phyloP scores from a whole-genome alignment of 2,888 invertebrate genomes.

The Lithodes maja region DNA sequence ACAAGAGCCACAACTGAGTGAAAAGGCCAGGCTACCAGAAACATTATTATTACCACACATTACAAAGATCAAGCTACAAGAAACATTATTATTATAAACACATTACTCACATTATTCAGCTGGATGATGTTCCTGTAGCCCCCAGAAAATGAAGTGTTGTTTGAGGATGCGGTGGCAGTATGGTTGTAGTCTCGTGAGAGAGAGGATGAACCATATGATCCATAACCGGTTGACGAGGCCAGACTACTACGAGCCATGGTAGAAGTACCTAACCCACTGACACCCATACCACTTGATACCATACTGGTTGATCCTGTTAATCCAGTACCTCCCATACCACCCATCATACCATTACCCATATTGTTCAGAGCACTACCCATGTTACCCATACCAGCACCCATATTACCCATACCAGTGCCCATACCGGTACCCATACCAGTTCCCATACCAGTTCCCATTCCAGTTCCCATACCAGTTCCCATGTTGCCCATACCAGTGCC shows the following conservation, averaged over 20 bases:
- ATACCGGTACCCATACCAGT: conserved; percentile 52
- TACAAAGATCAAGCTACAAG: too few species aligned
- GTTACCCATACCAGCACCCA: conserved; percentile 50
- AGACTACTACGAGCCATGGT: conserved; percentile 51
- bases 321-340: conserved; percentile 46
- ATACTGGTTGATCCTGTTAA: conserved; percentile 45
- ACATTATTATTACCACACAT: too few species aligned
- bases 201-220: conserved; percentile 49
- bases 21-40: too few species aligned
- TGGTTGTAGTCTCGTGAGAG: conserved; percentile 54
- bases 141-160: conserved; percentile 38
- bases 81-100: too few species aligned
- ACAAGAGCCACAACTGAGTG: too few species aligned
- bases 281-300: conserved; percentile 50
- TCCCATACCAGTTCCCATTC: conserved; percentile 36
- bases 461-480: conserved; percentile 41
- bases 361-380: conserved; percentile 36
- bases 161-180: conserved; percentile 19
- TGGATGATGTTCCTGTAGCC: conserved; percentile 61
- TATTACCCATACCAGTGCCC: conserved; percentile 51
- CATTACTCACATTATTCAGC: conserved; percentile 61
- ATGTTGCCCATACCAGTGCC: conserved; percentile 52
- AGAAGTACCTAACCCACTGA: conserved; percentile 42
- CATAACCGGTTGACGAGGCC: conserved; percentile 39
- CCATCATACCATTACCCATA: conserved; percentile 57